A percentile compares a stretch with the other conserved stretches of the same genome.
Conservation (phyloP, 2,797 vertebrate species). For the Stomatorhinus walkeri region DNA sequence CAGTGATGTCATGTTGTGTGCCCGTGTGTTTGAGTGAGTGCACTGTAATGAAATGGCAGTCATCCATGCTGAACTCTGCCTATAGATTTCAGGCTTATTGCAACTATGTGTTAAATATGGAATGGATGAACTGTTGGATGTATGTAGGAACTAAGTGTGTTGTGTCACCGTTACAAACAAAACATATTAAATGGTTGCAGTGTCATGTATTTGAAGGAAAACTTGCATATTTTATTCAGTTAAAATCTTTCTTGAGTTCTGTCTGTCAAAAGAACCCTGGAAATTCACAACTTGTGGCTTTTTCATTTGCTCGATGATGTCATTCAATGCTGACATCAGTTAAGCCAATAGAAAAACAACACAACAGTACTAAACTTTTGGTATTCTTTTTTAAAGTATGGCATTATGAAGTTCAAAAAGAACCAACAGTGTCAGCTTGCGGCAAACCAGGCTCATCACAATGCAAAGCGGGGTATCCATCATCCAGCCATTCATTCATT, state of each 20-base stretch:
- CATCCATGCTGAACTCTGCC: background rate
- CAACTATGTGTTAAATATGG: background rate
- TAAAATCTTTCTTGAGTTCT: background rate
- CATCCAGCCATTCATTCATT: background rate
- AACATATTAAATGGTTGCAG: background rate
- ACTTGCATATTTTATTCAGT: background rate
- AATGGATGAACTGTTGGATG: background rate
- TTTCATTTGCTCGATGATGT: background rate
- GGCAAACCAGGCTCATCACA: background rate
- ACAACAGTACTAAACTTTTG: no score
- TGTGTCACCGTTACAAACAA: background rate
- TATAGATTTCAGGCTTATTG: background rate
- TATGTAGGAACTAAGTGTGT: background rate
- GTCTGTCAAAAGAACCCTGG: background rate
- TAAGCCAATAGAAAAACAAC: no score
- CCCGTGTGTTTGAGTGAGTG: background rate
- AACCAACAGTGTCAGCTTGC: no score
- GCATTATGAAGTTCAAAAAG: no score
- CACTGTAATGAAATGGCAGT: background rate
- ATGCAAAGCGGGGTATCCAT: background rate
- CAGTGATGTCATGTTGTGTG: background rate
- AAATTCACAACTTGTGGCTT: background rate
- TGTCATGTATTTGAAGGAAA: background rate
- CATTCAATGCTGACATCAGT: no score
- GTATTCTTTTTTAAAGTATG: no score